A percentile compares a stretch with the other conserved stretches of the same genome.
These are phyloP conservation scores for Poecile atricapillus DNA, from an alignment of 2,113 vertebrate species.

Conservation along the genomic window DNA sequence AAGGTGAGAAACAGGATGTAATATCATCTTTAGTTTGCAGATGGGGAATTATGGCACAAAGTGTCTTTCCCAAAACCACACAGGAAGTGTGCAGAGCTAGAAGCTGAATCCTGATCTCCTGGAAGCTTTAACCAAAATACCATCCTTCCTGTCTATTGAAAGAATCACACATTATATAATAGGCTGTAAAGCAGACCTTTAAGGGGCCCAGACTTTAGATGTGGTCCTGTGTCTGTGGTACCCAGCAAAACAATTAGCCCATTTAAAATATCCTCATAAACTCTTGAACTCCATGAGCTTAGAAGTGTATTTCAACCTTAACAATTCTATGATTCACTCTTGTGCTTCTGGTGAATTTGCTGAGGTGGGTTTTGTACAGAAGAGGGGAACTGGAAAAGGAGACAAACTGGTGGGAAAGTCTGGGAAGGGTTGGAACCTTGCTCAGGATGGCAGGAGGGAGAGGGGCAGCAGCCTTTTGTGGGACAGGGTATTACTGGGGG, in stretches of 20 bases:
- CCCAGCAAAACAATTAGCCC: neutral
- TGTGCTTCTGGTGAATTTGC: neutral
- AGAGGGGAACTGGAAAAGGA: neutral
- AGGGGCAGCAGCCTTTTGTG: neutral
- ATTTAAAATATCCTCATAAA: neutral
- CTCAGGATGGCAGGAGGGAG: neutral
- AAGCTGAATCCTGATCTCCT: conserved; percentile 47
- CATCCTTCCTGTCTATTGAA: conserved; percentile 49
- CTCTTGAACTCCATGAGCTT: neutral
- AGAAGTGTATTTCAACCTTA: neutral
- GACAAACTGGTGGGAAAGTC: neutral
- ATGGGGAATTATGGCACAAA: conserved; percentile 61
- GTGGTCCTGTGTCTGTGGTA: neutral
- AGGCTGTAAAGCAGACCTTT: neutral
- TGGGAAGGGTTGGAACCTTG: neutral
- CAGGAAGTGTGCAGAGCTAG: conserved; percentile 50
- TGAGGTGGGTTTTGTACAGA: neutral
- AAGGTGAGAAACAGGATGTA: conserved; percentile 68
- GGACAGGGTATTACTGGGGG: rapidly evolving
- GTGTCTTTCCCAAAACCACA: conserved; percentile 65
- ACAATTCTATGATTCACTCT: neutral
- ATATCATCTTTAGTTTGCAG: conserved; percentile 65
- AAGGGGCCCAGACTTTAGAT: neutral
- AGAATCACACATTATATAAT: neutral
- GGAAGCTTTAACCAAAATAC: conserved; percentile 55